Evolutionary conservation across 2,797 vertebrate species (phyloP).

Genomic region (Cetoscarus ocellatus): DNA sequence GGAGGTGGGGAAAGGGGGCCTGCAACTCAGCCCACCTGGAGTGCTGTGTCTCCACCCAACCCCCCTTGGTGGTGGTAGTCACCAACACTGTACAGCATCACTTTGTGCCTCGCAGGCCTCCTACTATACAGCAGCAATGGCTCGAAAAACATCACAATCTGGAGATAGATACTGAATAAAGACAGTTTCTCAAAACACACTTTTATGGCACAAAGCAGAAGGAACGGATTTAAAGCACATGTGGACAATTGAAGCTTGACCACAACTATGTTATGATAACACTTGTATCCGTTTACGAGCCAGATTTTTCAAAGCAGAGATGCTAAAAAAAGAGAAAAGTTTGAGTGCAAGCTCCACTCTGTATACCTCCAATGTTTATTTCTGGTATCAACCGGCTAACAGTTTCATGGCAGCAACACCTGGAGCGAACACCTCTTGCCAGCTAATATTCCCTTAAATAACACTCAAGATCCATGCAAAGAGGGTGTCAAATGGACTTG

Average conservation of each 20-base stretch:
- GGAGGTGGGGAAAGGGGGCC: slow-evolving; percentile 24
- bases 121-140: slow-evolving; percentile 23
- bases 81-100: slow-evolving; percentile 45
- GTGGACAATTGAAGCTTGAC: slow-evolving; percentile 28
- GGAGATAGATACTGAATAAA: slow-evolving; percentile 52
- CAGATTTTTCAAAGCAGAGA: slow-evolving; percentile 14
- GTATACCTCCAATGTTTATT: slow-evolving; percentile 51
- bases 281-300: slow-evolving; percentile 15
- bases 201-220: slow-evolving; percentile 20
- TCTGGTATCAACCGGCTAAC: slow-evolving; percentile 51
- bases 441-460: slow-evolving; percentile 68
- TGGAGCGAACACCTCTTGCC: slow-evolving; percentile 55
- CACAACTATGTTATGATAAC: slow-evolving; percentile 37
- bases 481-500: slow-evolving; percentile 60
- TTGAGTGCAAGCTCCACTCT: slow-evolving; percentile 15
- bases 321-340: slow-evolving; percentile 21
- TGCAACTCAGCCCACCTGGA: slow-evolving; percentile 73
- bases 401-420: slow-evolving; percentile 52
- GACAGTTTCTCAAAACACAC: slow-evolving; percentile 22
- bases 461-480: slow-evolving; percentile 52
- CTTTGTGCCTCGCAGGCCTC: slow-evolving; percentile 51
- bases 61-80: slow-evolving; percentile 63
- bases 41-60: slow-evolving; percentile 65
- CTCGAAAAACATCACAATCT: slow-evolving; percentile 56
- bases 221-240: slow-evolving; percentile 36